Evolutionary conservation across 2,797 vertebrate species (phyloP).

Genomic region (Ciconia nigra): DNA sequence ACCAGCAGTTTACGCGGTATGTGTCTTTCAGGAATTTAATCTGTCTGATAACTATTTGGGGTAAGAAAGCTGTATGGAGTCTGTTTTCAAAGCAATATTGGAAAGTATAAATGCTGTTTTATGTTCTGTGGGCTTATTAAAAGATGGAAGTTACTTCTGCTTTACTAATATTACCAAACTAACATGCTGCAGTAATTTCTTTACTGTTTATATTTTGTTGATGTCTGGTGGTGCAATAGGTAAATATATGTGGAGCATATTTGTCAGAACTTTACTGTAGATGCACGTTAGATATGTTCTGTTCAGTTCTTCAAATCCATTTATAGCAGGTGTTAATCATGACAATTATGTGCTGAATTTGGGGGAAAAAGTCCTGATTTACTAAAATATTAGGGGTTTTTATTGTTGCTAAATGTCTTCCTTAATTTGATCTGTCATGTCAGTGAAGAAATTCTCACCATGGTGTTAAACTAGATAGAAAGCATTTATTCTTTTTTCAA

Average conservation of each 20-base stretch:
- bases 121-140: conserved; percentile 10
- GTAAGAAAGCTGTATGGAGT: conserved; percentile 46
- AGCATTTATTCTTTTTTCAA: not conserved
- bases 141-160: not conserved
- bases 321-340: not conserved
- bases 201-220: not conserved
- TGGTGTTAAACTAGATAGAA: not conserved
- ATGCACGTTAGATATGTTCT: not conserved
- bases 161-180: conserved; percentile 18
- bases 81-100: conserved; percentile 36
- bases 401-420: not conserved
- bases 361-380: not conserved
- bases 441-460: not conserved
- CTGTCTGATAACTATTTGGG: conserved; percentile 54
- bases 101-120: conserved; percentile 7
- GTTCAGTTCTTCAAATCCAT: not conserved
- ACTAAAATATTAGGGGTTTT: not conserved
- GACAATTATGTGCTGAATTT: not conserved
- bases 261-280: not conserved
- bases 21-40: conserved; percentile 66
- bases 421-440: not conserved
- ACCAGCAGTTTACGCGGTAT: conserved; percentile 97
- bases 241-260: not conserved
- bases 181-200: not conserved
- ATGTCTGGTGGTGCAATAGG: not conserved